Evolutionary conservation across 1,140 invertebrate genomes (phyloP), one percentile per base, ranked within the genome.

Genomic region (Megalopta genalis): DNA sequence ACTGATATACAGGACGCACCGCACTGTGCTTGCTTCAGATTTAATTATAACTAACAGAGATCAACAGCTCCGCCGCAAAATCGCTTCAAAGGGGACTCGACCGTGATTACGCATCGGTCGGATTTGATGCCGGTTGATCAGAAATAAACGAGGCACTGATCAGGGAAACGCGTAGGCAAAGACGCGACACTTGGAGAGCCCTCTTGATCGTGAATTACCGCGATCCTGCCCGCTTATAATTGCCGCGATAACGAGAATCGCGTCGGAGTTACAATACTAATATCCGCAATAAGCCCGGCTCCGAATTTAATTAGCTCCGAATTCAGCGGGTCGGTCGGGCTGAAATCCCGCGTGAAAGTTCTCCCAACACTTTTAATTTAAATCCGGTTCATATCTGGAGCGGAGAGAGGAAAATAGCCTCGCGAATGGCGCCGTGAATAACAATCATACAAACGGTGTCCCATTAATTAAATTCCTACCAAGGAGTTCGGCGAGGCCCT

Each of bases 401-500:
- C 72, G 81, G 63, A 49, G 63, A 49, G 70, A 82, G 68, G 80
- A 83, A 69, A 54, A 52, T 57, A 25, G 18, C 62, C 49, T 54
- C 27, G 59, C 32, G 32, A 32, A 68, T 73, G 72, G 80, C 72
- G 73, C 62, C 80, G 84, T 86, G 86, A 91, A 90, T 91, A 90
- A 90, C 89, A 90, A n/a, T 91, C 87, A 90, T 90, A 91, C 87
- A 87, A 88, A 86, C 87, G 86, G 85, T 84, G 82, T 86, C 83
- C 86, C 80, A 91, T 90, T 91, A 91, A 91, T 91, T 91, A 91
- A 91, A 91, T 91, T 91, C 90, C 90, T 90, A 69, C 75, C 77
- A 86, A 87, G 85, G 87, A 90, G 86, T 88, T 90, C 88, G 87
- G 82, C 80, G 86, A 82, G n/a, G 77, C 77, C 80, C 83, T 80